Conservation (phyloP, 2,113 vertebrate genomes). For the Pampusana beccarii region DNA sequence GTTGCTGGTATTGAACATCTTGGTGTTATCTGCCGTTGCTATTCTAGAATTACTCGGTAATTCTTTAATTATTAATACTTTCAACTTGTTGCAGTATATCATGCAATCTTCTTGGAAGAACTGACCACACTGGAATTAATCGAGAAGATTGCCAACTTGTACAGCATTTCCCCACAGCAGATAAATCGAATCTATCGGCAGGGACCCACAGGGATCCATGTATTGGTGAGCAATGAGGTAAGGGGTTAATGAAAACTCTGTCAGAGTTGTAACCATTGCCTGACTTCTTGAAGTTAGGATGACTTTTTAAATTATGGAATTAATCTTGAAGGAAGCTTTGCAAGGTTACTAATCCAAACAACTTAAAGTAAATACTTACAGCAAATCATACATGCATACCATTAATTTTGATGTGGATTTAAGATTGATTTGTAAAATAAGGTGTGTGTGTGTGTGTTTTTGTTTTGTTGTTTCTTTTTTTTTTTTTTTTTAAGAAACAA, state of each 20-base stretch:
- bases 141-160: slow-evolving; percentile 90
- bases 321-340: background rate
- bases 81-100: slow-evolving; percentile 82
- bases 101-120: slow-evolving; percentile 92
- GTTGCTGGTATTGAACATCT: background rate
- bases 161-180: slow-evolving; percentile 87
- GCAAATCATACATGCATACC: background rate
- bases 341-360: background rate
- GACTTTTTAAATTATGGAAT: background rate
- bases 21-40: background rate
- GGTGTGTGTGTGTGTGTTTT: too few species aligned
- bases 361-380: background rate
- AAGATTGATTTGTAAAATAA: background rate
- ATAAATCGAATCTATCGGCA: slow-evolving; percentile 89
- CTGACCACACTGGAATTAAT: slow-evolving; percentile 86
- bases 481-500: background rate
- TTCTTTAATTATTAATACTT: background rate
- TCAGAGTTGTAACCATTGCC: background rate
- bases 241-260: background rate
- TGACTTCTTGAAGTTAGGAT: background rate
- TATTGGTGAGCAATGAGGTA: slow-evolving; percentile 92
- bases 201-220: slow-evolving; percentile 87
- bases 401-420: background rate
- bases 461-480: too few species aligned
- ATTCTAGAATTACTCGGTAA: background rate